phyloP scores from a whole-genome alignment of 2,888 invertebrate species.

The Dysmachus trigonus region DNA sequence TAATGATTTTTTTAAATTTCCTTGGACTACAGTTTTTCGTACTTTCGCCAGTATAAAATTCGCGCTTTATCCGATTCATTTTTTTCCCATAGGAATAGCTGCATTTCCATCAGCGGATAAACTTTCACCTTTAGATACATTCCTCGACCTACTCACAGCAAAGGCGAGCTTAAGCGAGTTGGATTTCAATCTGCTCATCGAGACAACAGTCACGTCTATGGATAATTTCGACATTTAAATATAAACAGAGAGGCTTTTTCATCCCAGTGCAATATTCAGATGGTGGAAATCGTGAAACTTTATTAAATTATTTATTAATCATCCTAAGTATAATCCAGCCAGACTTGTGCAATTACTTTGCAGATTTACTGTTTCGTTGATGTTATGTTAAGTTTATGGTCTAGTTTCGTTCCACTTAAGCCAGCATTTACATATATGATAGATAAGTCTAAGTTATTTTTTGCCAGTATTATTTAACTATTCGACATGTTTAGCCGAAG shows the following conservation, averaged over 20 bases:
- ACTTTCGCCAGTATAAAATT: too few relatives aligned
- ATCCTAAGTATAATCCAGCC: not conserved
- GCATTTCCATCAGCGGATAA: slow-evolving; percentile 77
- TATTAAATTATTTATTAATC: not conserved
- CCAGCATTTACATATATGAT: not conserved
- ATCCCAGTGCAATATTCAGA: not conserved
- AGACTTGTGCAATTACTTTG: not conserved
- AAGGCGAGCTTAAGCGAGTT: slow-evolving; percentile 86
- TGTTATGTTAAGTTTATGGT: not conserved
- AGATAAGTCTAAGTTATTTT: not conserved
- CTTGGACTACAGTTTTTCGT: too few relatives aligned
- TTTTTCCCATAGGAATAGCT: slow-evolving; percentile 69
- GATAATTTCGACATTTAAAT: slow-evolving; percentile 55
- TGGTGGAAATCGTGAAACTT: not conserved
- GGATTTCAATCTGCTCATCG: slow-evolving; percentile 85
- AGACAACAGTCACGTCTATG: slow-evolving; percentile 72
- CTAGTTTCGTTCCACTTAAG: not conserved
- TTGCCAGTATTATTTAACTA: not conserved
- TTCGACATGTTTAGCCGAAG: not conserved
- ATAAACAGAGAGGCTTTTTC: not conserved
- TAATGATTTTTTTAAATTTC: too few relatives aligned
- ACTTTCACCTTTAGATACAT: slow-evolving; percentile 84
- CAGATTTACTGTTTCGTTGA: not conserved
- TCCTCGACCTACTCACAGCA: slow-evolving; percentile 83
- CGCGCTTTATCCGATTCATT: too few relatives aligned